Base-by-base conservation (phyloP, 2,888 invertebrate species). In the Microplitis deprimator region DNA sequence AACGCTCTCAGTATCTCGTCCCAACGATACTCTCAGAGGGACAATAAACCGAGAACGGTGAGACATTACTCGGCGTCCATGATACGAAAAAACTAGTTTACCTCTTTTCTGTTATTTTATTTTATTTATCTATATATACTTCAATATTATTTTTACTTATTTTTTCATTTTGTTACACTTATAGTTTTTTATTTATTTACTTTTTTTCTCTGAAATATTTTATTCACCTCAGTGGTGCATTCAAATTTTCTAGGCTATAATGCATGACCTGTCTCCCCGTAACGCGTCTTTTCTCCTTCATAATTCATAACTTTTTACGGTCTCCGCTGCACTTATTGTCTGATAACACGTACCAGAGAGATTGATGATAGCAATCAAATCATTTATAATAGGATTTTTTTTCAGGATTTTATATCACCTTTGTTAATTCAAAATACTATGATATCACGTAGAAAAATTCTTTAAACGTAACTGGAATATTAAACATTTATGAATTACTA, bases 11-110 rank as follows among this genome's bases (percentile, higher is more conserved):
- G 70, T 41, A 68, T 73, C 76, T 62, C 38, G 39, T 71, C 20
- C 65, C 73, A 61, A 68, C 73, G 50, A 70, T 29, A 70, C 76
- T 77, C 80, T 80, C 81, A 72, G 65, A 79, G 80, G 81, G 59
- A 80, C 76, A 77, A 80, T 80, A 79, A 80, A 78, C 78, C 77
- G 75, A 68, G 68, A 20, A 65, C 76, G 67, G 73, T 78, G 64
- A 74, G 74, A 76, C 75, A 76, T 79, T 76, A 77, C 75, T 77
- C 77, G 77, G 64, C 77, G 77, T 75, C 76, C 72, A 72, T 20
- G 68, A 77, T 78, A 76, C 65, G 76, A 72, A 70, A 40, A 77
- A 78, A 79, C 78, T 78, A 79, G 79, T 39, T 77, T 68, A 64
- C 65, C 50, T 39, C 10, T 65, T 70, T 67, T 16, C 64, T 68